Conservation (phyloP, 2,888 invertebrate genomes). For the Leucania comma region DNA sequence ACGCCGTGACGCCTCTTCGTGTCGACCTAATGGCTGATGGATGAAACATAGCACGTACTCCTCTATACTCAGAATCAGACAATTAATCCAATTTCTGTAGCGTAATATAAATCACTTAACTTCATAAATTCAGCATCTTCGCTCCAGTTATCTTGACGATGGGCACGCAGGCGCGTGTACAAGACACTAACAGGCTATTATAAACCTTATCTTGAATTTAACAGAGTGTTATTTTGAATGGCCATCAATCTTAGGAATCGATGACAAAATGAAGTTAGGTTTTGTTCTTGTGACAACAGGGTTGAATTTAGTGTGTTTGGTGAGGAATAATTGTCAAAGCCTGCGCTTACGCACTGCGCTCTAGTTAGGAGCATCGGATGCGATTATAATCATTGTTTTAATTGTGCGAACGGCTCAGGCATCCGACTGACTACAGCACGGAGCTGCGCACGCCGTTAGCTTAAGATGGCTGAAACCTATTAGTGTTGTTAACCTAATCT, state of each 20-base stretch:
- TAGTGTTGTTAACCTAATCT: conserved; percentile 4
- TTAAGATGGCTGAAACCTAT: conserved; percentile 15
- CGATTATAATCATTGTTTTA: conserved; percentile 57
- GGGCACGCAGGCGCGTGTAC: conserved; percentile 19
- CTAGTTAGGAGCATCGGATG: conserved; percentile 39
- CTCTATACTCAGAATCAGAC: neutral
- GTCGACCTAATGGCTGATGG: neutral
- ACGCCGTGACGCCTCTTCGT: no score
- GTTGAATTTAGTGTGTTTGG: conserved; percentile 31
- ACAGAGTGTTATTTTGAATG: conserved; percentile 12
- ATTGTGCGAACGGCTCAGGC: conserved; percentile 54
- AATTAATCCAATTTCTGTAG: conserved; percentile 36
- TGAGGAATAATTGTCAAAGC: conserved; percentile 51
- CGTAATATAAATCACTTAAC: conserved; percentile 48
- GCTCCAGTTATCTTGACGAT: conserved; percentile 71
- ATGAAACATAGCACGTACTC: conserved; percentile 15
- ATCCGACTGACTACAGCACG: conserved; percentile 17
- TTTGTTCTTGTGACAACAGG: neutral
- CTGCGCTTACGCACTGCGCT: conserved; percentile 50
- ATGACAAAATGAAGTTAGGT: conserved; percentile 26
- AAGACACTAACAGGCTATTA: neutral
- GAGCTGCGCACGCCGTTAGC: conserved; percentile 15
- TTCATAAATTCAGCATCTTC: conserved; percentile 57
- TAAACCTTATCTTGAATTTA: neutral
- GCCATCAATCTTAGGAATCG: neutral